Conservation (phyloP, 2,888 invertebrate species). For the Conomelus anceps region DNA sequence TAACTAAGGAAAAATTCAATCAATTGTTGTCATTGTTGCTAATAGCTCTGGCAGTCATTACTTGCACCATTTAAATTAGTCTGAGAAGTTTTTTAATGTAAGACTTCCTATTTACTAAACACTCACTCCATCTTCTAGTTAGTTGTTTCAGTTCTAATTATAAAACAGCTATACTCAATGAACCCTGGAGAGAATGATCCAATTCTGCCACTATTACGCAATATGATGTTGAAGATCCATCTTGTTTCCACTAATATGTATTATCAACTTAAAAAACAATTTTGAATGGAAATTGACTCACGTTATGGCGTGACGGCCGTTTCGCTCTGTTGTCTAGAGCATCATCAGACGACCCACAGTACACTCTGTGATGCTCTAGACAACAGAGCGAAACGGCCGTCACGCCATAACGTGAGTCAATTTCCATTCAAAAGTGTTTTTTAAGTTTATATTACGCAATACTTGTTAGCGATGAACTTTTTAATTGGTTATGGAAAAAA, state of each 20-base stretch:
- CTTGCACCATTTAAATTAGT: not conserved
- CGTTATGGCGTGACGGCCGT: too few species aligned
- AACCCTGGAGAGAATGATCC: not conserved
- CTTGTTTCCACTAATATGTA: too few species aligned
- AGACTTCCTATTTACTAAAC: not conserved
- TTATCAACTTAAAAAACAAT: too few species aligned
- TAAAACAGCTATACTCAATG: not conserved
- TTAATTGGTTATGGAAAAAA: not conserved
- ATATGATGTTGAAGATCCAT: too few species aligned
- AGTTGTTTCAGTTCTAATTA: not conserved
- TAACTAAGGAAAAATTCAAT: not conserved
- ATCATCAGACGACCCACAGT: too few species aligned
- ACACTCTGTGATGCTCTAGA: too few species aligned
- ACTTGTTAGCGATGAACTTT: not conserved
- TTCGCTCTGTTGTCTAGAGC: too few species aligned
- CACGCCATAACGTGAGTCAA: too few species aligned
- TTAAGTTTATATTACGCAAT: too few species aligned
- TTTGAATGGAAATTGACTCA: too few species aligned
- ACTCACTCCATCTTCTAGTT: not conserved
- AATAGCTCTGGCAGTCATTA: not conserved
- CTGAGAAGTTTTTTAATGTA: not conserved
- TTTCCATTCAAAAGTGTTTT: too few species aligned
- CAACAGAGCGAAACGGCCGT: too few species aligned
- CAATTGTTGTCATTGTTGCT: not conserved
- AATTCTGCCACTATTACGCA: not conserved